Evolutionary conservation across 2,113 vertebrate genomes (phyloP), one percentile per base, ranked within the genome.

Genomic region (Columba livia): DNA sequence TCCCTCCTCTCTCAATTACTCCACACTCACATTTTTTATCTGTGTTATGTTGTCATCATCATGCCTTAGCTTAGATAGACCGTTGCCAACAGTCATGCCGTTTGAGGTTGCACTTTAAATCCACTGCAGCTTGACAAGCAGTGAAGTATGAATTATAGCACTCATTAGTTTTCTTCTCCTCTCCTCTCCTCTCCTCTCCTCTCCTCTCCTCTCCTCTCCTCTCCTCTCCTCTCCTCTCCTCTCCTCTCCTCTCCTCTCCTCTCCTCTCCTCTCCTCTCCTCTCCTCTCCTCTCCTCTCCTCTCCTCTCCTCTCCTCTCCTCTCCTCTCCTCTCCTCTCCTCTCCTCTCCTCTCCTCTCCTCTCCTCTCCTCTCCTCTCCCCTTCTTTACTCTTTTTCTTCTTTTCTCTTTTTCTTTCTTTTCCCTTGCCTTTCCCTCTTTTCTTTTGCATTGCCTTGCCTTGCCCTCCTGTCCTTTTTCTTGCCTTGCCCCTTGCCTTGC

Each of bases 61-160:
- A 34, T 60, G 26, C 78, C 94, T 77, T 4, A 24, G 89, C 60
- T 91, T 83, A 72, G 21, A 67, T 1, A 82, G 19, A 77, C 31
- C 20, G 44, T 28, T 96, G 74, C 75, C 40, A 91, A n/a, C 23
- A 26, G 14, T 88, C 61, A 15, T 12, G 26, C 28, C 88, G 26
- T 73, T 91, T 77, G 67, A 85, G 67, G 54, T 65, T 79, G 70
- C 42, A 58, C 74, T 95, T 90, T 72, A 82, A 91, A 93, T 79
- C 44, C 58, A 53, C 57, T 85, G 34, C 75, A 85, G 87, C 50
- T 91, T 44, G 54, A 77, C 58, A 89, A 50, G 12, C 17, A 57
- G 42, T 61, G 66, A 79, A 87, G 31, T 26, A 70, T 36, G 44
- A 90, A 73, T 20, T 40, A 53, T 12, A 75, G n/a, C 1, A 1